Conservation (phyloP, 2,797 vertebrate genomes). For the Poecilia picta region DNA sequence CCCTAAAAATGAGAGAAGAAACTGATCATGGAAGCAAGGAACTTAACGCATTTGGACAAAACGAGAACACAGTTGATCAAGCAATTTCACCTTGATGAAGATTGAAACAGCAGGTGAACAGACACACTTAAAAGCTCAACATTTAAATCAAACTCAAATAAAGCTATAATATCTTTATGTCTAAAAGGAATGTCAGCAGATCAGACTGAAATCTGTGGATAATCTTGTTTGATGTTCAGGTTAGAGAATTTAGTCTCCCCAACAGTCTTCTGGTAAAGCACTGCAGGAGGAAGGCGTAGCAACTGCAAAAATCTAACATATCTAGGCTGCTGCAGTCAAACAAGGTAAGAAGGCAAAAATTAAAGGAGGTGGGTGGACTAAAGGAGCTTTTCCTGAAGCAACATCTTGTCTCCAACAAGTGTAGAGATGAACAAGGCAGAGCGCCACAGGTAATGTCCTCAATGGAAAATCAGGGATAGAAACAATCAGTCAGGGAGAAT, state of each 20-base stretch:
- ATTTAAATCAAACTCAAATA: slow-evolving; percentile 39
- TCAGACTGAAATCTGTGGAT: slow-evolving; percentile 33
- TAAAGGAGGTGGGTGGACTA: slow-evolving; percentile 12
- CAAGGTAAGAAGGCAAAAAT: slow-evolving; percentile 9
- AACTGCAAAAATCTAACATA: slow-evolving; percentile 9
- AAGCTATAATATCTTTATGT: slow-evolving; percentile 18
- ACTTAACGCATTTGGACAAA: slow-evolving; percentile 3
- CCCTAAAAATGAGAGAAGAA: background rate
- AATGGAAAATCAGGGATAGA: background rate
- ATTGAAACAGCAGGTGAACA: slow-evolving; percentile 38
- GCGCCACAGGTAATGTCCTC: slow-evolving; percentile 1
- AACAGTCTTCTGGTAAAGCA: slow-evolving; percentile 44
- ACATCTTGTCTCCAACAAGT: slow-evolving; percentile 4
- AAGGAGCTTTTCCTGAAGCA: slow-evolving; percentile 7
- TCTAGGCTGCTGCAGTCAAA: background rate
- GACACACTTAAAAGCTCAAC: slow-evolving; percentile 20
- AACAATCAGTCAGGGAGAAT: background rate
- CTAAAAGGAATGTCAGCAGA: slow-evolving; percentile 23
- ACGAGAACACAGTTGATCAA: slow-evolving; percentile 3
- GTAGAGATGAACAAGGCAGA: background rate
- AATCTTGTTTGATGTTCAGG: slow-evolving; percentile 47
- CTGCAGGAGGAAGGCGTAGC: slow-evolving; percentile 19
- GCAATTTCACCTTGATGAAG: slow-evolving; percentile 20
- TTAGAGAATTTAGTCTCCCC: slow-evolving; percentile 38
- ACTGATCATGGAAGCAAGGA: slow-evolving; percentile 29